These are phyloP conservation scores for Eublepharis macularius DNA, from an alignment of 2,113 vertebrate genomes.

Conservation along the genomic window DNA sequence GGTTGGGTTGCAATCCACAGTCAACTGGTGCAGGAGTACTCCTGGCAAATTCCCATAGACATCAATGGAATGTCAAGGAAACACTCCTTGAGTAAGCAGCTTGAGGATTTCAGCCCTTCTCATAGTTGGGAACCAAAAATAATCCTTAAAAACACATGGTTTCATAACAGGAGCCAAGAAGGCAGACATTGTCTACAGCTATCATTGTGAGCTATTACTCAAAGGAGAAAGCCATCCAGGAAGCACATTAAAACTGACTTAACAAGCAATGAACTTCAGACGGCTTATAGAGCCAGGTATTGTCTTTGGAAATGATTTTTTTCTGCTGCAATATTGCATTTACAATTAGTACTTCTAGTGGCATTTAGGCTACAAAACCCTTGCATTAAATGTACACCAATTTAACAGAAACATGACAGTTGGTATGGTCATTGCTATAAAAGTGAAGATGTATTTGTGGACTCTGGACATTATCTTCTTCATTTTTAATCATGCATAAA, in stretches of 20 bases:
- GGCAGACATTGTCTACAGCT: background rate
- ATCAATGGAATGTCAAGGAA: background rate
- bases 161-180: background rate
- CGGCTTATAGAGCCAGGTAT: background rate
- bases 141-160: background rate
- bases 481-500: background rate
- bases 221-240: slow-evolving; percentile 29
- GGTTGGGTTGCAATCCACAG: background rate
- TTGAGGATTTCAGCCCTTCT: background rate
- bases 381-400: background rate
- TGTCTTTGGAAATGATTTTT: slow-evolving; percentile 36
- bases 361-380: slow-evolving; percentile 1
- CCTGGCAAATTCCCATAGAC: background rate
- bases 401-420: background rate
- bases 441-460: slow-evolving; percentile 14
- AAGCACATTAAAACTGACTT: slow-evolving; percentile 31
- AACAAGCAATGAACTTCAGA: slow-evolving; percentile 14
- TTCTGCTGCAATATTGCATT: background rate
- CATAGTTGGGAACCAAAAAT: background rate
- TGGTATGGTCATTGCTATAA: background rate
- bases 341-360: background rate
- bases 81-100: background rate
- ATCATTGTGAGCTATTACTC: background rate
- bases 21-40: background rate
- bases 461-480: background rate